Base-by-base conservation (phyloP, 2,113 vertebrate species). In the Heterotis niloticus region DNA sequence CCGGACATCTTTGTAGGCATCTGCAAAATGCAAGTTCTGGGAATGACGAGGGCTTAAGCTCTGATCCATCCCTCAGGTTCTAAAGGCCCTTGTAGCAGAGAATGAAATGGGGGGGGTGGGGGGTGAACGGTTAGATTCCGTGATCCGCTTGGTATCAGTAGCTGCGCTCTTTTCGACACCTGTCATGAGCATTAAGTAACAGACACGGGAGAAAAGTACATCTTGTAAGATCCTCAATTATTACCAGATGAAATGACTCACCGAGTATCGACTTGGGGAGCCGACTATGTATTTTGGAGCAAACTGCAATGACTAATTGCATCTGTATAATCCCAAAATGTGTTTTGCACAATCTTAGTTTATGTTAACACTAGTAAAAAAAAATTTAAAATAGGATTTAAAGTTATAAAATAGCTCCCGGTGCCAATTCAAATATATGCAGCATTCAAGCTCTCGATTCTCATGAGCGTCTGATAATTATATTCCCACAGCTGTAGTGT, bases 281-380 rank as follows among this genome's bases (percentile, higher is more conserved):
- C 81, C 80, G 81, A 72, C 76, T 83, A 75, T 73, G 34, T 76
- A 69, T 60, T 76, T 80, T 9, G 56, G 10, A 17, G 26, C 28
- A 26, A 24, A 79, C 81, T 84, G 77, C 76, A 28, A 83, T 88
- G 85, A 89, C 85, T 91, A 90, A 92, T 91, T 89, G 80, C 84
- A 85, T 83, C 84, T 86, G 85, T 88, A 89, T 90, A 90, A 90
- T 90, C 89, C 85, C 85, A 81, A 88, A 91, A 87, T 89, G 86
- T 88, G 26, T 90, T 88, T 65, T 83, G 86, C 85, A 89, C 89
- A 90, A 92, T 91, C 86, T 83, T 83, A 80, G 79, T 86, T 86
- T 82, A 76, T 88, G 88, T 91, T 90, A 88, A 87, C 80, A 86
- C 66, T 75, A 75, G 78, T 81, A 85, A 86, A 44, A 44, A 44